Base-by-base conservation (phyloP, 1,140 invertebrate genomes). In the Aphidius gifuensis region DNA sequence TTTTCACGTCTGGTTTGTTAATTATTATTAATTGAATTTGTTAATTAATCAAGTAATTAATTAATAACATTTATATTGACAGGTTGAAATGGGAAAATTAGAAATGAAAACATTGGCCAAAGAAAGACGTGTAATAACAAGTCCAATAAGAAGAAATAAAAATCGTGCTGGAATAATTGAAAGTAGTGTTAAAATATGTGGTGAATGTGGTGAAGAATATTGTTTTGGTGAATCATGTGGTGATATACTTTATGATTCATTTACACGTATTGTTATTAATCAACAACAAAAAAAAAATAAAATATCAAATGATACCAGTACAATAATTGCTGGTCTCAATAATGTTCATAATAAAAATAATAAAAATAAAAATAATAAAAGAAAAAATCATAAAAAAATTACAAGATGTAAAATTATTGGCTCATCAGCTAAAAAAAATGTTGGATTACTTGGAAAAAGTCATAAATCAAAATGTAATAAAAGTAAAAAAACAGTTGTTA, bases 151-250 rank as follows among this genome's bases (percentile, higher is more conserved):
- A 70, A 89, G 87, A 68, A 86, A 83, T 16, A 93, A 92, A 80
- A 92, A 90, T 71, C 88, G 88, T 62, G 85, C 90, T 2, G 88
- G 90, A 2, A 88, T 92, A 58, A 84, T 90, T n/a, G 90, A 92
- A 71, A 90, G 86, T 6, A 85, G 88, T 58, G 84, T 88, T 7
- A 80, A 89, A 49, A 86, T 87, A 9, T 94, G 92, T 73, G 69
- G 78, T 1, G 90, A 93, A 72, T 95, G 92, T 68, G 87, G 88
- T 3, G 91, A 93, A 71, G 92, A 95, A 76, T 90, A 92, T 79
- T 95, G 92, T 72, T 86, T 85, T 69, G 89, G 90, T 78, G 80
- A 81, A 49, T 71, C 71, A 40, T 84, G 84, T 62, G 80, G 79
- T 9, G 83, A 84, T 23, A 79, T 83, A 63, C 68, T 80, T 0